phyloP scores from a whole-genome alignment of 2,888 invertebrate species.

The Villa cingulata region DNA sequence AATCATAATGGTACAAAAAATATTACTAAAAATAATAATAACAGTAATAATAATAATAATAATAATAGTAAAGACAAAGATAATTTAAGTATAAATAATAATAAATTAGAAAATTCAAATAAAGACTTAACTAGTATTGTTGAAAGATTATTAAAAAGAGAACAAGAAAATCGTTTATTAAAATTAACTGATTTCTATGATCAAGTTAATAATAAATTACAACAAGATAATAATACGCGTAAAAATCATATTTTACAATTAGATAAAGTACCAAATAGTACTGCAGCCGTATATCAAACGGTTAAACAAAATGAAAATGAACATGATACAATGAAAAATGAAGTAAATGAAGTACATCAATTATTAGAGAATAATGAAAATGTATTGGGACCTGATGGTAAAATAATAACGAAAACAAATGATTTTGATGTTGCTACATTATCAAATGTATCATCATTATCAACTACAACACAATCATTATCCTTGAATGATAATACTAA shows the following conservation, averaged over 20 bases:
- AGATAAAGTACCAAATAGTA: constrained; percentile 42
- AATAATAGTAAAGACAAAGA: constrained; percentile 2
- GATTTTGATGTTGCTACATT: no score
- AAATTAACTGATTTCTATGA: constrained; percentile 22
- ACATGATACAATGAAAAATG: constrained; percentile 44
- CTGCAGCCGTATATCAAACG: constrained; percentile 53
- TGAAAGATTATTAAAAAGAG: constrained; percentile 38
- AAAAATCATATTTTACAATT: constrained; percentile 24
- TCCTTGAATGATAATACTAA: background rate
- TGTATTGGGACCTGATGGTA: constrained; percentile 53
- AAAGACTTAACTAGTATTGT: constrained; percentile 44
- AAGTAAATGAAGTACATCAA: constrained; percentile 46
- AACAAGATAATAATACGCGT: constrained; percentile 17
- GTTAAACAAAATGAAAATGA: constrained; percentile 32
- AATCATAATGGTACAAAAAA: constrained; percentile 17
- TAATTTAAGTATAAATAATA: constrained; percentile 19
- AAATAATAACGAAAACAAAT: constrained; percentile 28
- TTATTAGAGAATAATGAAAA: constrained; percentile 42
- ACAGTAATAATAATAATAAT: constrained; percentile 3
- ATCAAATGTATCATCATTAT: background rate
- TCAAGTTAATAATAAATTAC: constrained; percentile 19
- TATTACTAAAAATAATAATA: constrained; percentile 3
- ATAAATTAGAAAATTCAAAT: constrained; percentile 33
- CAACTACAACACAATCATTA: background rate
- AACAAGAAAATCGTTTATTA: constrained; percentile 19